Conservation (phyloP, 1,140 invertebrate species). For the Subanguina moxae region DNA sequence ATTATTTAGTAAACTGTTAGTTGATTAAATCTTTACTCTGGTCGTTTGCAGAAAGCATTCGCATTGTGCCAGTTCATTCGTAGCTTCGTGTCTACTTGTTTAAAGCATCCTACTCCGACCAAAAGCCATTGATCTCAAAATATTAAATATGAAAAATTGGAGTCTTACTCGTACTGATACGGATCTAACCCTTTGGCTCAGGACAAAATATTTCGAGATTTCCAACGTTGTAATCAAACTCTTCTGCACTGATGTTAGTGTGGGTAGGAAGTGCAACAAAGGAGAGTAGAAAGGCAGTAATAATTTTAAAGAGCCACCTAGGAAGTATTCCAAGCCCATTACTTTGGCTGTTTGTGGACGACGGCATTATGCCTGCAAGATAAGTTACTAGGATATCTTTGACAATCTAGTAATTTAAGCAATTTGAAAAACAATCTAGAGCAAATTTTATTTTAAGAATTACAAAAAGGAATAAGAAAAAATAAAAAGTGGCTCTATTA, state of each 20-base stretch:
- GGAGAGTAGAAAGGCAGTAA: too few relatives aligned
- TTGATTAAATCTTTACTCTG: background rate
- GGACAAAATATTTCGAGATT: conserved; percentile 17
- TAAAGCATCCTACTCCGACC: conserved; percentile 11
- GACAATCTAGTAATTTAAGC: too few relatives aligned
- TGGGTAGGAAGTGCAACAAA: background rate
- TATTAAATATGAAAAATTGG: background rate
- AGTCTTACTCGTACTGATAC: background rate
- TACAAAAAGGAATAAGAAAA: too few relatives aligned
- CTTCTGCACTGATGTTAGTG: conserved; percentile 9
- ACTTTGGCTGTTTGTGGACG: too few relatives aligned
- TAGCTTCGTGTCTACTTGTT: background rate
- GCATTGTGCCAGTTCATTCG: conserved; percentile 12
- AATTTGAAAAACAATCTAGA: too few relatives aligned
- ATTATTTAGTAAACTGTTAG: background rate
- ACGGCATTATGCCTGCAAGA: too few relatives aligned
- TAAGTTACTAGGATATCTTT: too few relatives aligned
- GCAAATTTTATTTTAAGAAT: too few relatives aligned
- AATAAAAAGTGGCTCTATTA: too few relatives aligned
- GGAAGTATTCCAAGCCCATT: too few relatives aligned
- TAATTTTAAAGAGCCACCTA: too few relatives aligned
- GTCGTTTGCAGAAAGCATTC: conserved; percentile 1
- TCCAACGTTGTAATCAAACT: conserved; percentile 18
- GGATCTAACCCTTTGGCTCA: conserved; percentile 12
- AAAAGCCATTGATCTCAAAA: conserved; percentile 10